These are phyloP conservation scores for Tolypeutes matacus DNA, from an alignment of 2,797 vertebrate genomes.

Conservation along the genomic window DNA sequence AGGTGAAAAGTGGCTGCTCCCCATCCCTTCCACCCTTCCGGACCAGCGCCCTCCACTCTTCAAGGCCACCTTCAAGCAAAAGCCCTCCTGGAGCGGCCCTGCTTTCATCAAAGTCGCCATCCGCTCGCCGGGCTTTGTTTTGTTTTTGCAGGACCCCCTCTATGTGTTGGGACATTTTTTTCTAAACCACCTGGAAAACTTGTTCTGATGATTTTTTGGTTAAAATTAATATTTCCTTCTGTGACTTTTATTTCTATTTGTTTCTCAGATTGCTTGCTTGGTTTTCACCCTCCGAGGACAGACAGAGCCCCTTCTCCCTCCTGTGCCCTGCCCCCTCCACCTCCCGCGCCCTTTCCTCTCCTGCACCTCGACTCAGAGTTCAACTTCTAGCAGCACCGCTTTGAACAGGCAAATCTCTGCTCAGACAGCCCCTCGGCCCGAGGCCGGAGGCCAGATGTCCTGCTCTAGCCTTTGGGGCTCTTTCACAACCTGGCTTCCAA, in stretches of 20 bases:
- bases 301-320: background rate
- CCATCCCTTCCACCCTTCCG: background rate
- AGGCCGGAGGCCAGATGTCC: background rate
- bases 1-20: background rate
- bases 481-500: background rate
- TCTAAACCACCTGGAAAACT: background rate
- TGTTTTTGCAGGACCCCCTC: background rate
- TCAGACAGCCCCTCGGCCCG: background rate
- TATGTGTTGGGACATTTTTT: background rate
- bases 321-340: background rate
- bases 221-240: background rate
- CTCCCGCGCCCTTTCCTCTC: background rate
- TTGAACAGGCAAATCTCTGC: background rate
- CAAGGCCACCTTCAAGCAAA: conserved; percentile 46
- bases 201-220: background rate
- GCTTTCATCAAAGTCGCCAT: background rate
- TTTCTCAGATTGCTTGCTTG: background rate
- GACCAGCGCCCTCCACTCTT: conserved; percentile 5
- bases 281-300: background rate
- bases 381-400: background rate
- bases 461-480: background rate
- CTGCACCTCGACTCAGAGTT: background rate
- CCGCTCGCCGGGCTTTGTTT: background rate
- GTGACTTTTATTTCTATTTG: background rate
- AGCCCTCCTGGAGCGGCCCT: background rate